Base-by-base conservation (phyloP, 1,140 invertebrate genomes). In the Drosophila teissieri region DNA sequence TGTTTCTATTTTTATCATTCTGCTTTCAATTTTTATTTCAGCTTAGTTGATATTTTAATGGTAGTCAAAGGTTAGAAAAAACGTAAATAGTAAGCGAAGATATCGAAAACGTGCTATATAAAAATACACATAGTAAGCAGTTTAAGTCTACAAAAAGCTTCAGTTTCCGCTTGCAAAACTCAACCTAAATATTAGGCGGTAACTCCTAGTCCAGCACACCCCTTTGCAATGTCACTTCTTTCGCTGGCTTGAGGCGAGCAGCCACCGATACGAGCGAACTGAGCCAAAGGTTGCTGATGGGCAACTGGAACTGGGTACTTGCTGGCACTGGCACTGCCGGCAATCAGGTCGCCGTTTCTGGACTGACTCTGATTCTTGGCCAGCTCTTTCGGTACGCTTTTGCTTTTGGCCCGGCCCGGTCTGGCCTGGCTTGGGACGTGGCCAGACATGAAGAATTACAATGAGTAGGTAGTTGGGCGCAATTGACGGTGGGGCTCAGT, bases 381-480 rank as follows among this genome's bases (percentile, higher is more conserved):
- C 58, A 74, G 40, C 24, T 64, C 27, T 45, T 46, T 64, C 11
- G 40, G 39, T 45, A 45, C 40, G 55, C 40, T 61, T 60, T 61
- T 64, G 61, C 55, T 45, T 61, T 68, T 44, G 22, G 22, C 22
- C 22, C 22, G 22, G 22, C 22, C 22, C 19, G 22, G 22, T 0
- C 22, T 3, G 56, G 37, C 56, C 27, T 8, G 34, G 44, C 44
- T 36, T 27, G 64, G 64, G 37, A 68, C 65, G 69, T 84, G 81
- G 78, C 78, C 69, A 86, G 83, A 88, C 83, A 88, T 88, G 83
- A 88, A 89, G 83, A 88, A 88, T 89, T 88, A 88, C 83, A 88
- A 88, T 89, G 83, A 88, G 83, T 88, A 88, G 83, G 83, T 88
- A 88, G 83, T 88, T 88, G 83, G 83, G 83, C 83, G 84, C 84